Conservation (phyloP, 92 coral and sea anemone species). For the Hydrozoanthus gracilis region DNA sequence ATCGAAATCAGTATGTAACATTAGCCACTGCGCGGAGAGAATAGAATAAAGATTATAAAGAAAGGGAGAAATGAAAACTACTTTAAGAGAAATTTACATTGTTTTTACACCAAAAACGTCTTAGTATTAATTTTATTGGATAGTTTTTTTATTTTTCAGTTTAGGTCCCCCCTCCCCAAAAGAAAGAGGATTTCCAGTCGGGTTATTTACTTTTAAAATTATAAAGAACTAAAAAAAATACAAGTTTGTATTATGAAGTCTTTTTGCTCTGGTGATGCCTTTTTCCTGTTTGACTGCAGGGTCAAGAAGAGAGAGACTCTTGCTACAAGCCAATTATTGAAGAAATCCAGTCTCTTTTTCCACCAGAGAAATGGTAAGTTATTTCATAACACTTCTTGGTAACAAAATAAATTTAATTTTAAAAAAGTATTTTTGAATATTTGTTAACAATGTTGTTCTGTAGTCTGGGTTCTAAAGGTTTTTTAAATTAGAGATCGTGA, state of each 20-base stretch:
- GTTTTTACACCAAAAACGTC: not conserved
- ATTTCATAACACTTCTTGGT: not conserved
- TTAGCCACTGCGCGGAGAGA: too few relatives aligned
- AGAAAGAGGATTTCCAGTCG: too few relatives aligned
- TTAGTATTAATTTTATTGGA: not conserved
- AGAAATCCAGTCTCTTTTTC: slow-evolving; percentile 80
- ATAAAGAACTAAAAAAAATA: not conserved
- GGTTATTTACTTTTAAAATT: too few relatives aligned
- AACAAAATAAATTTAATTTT: not conserved
- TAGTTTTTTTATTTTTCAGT: too few relatives aligned
- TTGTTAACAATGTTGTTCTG: not conserved
- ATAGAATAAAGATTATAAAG: too few relatives aligned
- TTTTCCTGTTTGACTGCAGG: slow-evolving; percentile 49
- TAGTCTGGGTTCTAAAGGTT: too few relatives aligned
- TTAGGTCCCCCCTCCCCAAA: not conserved
- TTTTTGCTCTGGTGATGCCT: not conserved
- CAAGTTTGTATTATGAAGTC: not conserved
- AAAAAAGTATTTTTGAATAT: not conserved
- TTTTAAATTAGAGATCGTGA: not conserved
- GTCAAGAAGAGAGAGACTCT: slow-evolving; percentile 81
- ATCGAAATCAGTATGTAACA: too few relatives aligned
- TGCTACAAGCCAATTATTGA: slow-evolving; percentile 92
- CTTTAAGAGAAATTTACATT: too few relatives aligned
- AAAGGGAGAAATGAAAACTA: too few relatives aligned
- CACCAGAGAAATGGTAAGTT: slow-evolving; percentile 69